Evolutionary conservation across 1,140 invertebrate genomes (phyloP).

Genomic region (Drosophila mauritiana): DNA sequence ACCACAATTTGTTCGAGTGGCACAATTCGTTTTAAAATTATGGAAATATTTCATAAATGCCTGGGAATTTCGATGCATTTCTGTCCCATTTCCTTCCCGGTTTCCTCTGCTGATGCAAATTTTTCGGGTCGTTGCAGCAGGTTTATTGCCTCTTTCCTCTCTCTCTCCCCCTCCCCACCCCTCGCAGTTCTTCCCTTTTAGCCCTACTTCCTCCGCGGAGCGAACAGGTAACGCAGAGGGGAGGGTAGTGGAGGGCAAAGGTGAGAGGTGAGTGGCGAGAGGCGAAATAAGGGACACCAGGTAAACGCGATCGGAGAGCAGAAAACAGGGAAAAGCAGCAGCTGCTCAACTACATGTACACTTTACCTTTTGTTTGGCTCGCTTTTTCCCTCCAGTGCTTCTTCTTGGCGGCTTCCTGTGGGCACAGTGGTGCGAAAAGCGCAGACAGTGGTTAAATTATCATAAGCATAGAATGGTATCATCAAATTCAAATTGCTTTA

Average conservation of each 20-base stretch:
- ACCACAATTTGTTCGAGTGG: neutral
- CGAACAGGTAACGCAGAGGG: constrained; percentile 13
- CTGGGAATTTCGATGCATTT: constrained; percentile 23
- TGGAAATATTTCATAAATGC: constrained; percentile 18
- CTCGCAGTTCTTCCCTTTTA: constrained; percentile 1
- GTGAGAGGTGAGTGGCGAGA: constrained; percentile 2
- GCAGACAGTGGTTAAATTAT: neutral
- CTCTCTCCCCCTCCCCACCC: too few relatives aligned
- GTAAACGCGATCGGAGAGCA: constrained; percentile 33
- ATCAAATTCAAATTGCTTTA: too few relatives aligned
- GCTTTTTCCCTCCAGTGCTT: constrained; percentile 28
- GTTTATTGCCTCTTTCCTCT: constrained; percentile 30
- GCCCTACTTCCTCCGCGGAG: constrained; percentile 2
- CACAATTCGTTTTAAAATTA: neutral
- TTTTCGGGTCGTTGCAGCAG: constrained; percentile 42
- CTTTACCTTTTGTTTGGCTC: constrained; percentile 46
- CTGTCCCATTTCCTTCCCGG: constrained; percentile 10
- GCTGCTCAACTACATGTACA: constrained; percentile 11
- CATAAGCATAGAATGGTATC: too few relatives aligned
- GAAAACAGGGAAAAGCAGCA: constrained; percentile 21
- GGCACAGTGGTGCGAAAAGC: constrained; percentile 7
- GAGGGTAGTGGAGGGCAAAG: neutral
- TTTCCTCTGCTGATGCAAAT: constrained; percentile 25
- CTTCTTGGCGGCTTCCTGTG: constrained; percentile 26
- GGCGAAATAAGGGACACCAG: constrained; percentile 25